Percentiles rank a stretch among this genome's conserved stretches.
These are phyloP conservation scores for Premnoplex brunnescens DNA, from an alignment of 2,797 vertebrate species.

Conservation along the genomic window DNA sequence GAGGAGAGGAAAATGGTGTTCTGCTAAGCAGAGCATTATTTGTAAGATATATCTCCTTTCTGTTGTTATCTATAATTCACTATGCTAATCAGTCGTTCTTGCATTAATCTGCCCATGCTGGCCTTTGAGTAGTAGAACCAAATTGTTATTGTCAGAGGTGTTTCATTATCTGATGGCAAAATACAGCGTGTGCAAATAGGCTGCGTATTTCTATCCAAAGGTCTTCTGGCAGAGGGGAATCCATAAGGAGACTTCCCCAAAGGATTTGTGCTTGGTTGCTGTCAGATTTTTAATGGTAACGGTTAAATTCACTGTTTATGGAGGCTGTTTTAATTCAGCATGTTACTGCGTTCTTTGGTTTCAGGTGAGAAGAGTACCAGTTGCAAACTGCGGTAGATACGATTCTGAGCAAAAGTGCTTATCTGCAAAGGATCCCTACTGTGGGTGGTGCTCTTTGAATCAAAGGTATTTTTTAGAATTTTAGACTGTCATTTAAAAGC, in stretches of 20 bases:
- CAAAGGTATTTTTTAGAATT: slow-evolving; percentile 73
- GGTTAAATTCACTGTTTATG: not conserved
- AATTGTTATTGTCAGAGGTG: slow-evolving; percentile 37
- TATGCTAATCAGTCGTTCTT: slow-evolving; percentile 30
- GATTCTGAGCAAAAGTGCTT: slow-evolving; percentile 74
- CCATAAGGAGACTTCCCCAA: not conserved
- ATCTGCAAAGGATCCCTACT: slow-evolving; percentile 77
- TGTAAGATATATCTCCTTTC: slow-evolving; percentile 8
- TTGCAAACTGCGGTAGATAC: slow-evolving; percentile 75
- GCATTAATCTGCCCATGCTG: slow-evolving; percentile 50
- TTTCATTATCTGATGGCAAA: slow-evolving; percentile 43
- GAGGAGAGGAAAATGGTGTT: slow-evolving; percentile 11
- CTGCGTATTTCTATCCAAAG: slow-evolving; percentile 54
- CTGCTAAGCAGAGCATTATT: slow-evolving; percentile 35
- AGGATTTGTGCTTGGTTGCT: slow-evolving; percentile 15
- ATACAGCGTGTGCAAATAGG: slow-evolving; percentile 7
- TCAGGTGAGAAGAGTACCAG: slow-evolving; percentile 78
- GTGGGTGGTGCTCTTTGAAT: slow-evolving; percentile 77
- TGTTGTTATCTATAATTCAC: slow-evolving; percentile 7
- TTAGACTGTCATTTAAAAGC: not conserved
- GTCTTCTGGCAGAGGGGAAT: slow-evolving; percentile 52
- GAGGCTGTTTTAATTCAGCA: not conserved
- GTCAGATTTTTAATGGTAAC: slow-evolving; percentile 13
- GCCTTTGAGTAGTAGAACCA: slow-evolving; percentile 36
- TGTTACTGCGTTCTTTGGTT: slow-evolving; percentile 47